phyloP scores from a whole-genome alignment of 2,888 invertebrate genomes.

The Gymnosoma rotundatum region DNA sequence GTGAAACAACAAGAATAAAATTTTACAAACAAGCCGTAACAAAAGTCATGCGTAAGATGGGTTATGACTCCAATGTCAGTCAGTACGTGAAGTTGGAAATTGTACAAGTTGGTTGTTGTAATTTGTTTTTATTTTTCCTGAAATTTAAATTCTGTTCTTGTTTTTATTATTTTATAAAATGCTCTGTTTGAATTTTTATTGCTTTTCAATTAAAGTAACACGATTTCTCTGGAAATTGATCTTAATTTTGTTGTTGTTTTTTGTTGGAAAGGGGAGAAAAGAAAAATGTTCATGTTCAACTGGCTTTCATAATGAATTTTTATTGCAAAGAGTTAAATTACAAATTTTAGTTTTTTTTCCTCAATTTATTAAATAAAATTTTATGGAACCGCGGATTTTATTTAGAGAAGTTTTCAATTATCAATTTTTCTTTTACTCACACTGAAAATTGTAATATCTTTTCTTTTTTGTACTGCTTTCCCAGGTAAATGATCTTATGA shows the following conservation, averaged over 20 bases:
- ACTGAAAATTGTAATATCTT: neutral
- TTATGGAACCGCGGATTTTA: neutral
- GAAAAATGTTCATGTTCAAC: slow-evolving; percentile 30
- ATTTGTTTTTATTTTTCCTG: slow-evolving; percentile 5
- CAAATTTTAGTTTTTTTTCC: neutral
- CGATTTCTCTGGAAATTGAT: slow-evolving; percentile 48
- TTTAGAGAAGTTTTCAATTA: neutral
- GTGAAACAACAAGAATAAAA: neutral
- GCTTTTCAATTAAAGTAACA: slow-evolving; percentile 58
- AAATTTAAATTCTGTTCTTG: slow-evolving; percentile 33
- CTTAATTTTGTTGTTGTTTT: neutral
- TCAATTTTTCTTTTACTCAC: neutral
- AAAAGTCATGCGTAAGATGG: slow-evolving; percentile 65
- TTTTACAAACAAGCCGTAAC: slow-evolving; percentile 61
- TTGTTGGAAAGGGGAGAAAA: neutral
- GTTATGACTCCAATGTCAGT: slow-evolving; percentile 47
- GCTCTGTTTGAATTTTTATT: slow-evolving; percentile 47
- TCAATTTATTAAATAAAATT: neutral
- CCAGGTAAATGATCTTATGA: neutral
- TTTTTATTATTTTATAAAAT: slow-evolving; percentile 27
- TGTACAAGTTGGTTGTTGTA: neutral
- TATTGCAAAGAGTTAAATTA: slow-evolving; percentile 14
- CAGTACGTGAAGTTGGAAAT: slow-evolving; percentile 19
- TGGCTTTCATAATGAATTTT: slow-evolving; percentile 33
- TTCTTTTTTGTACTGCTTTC: neutral